Evolutionary conservation across 2,888 invertebrate genomes (phyloP).

Genomic region (Spatulosminthurus flaviceps): DNA sequence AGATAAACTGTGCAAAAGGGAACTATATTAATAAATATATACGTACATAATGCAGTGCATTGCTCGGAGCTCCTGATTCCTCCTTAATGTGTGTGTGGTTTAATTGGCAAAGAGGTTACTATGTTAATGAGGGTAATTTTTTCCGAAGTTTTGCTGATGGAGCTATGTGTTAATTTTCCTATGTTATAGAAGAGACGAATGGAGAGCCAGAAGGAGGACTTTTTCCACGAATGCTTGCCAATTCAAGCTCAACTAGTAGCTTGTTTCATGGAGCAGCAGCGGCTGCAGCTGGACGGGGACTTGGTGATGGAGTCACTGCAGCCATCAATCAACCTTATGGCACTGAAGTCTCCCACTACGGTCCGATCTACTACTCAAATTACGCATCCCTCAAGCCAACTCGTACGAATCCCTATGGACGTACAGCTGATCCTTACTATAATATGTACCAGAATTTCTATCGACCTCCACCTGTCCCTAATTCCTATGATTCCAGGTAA

Average conservation of each 20-base stretch:
- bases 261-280: slow-evolving; percentile 51
- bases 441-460: slow-evolving; percentile 63
- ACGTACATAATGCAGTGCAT: too few species aligned
- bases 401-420: slow-evolving; percentile 56
- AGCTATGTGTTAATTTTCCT: slow-evolving; percentile 15
- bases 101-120: slow-evolving; percentile 19
- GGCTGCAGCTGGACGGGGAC: slow-evolving; percentile 22
- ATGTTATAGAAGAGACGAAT: slow-evolving; percentile 51
- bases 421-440: slow-evolving; percentile 59
- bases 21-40: too few species aligned
- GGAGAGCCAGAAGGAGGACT: slow-evolving; percentile 53
- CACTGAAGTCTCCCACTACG: slow-evolving; percentile 75
- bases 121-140: slow-evolving; percentile 23
- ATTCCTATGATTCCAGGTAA: slow-evolving; percentile 61
- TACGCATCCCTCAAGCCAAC: slow-evolving; percentile 57
- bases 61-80: too few species aligned
- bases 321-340: slow-evolving; percentile 72
- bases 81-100: neutral
- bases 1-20: too few species aligned
- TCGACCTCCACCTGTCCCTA: slow-evolving; percentile 60
- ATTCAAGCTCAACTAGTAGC: slow-evolving; percentile 43
- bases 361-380: slow-evolving; percentile 73
- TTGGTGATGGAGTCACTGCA: slow-evolving; percentile 33
- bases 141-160: slow-evolving; percentile 23
- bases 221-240: slow-evolving; percentile 57